Evolutionary conservation across 2,113 vertebrate genomes (phyloP).

Genomic region (Sprattus sprattus): DNA sequence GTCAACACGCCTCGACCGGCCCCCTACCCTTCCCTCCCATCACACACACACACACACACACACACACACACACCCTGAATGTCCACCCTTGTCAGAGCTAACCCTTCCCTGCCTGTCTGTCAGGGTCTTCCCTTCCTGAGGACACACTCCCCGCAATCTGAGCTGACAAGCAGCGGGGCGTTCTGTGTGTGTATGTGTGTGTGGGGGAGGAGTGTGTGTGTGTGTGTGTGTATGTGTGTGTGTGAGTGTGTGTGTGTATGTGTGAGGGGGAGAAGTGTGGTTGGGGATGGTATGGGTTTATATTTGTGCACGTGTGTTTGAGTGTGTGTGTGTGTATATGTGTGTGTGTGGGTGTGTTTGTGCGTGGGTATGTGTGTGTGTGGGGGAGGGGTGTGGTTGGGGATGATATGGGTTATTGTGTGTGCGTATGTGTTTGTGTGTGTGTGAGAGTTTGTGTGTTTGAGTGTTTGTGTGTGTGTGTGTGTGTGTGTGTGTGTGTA

Average conservation of each 20-base stretch:
- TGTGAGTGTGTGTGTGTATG: neutral
- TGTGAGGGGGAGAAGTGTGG: neutral
- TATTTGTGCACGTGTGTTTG: neutral
- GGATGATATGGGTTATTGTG: neutral
- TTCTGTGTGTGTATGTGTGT: neutral
- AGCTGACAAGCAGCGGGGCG: neutral
- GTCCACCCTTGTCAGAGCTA: neutral
- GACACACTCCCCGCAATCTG: neutral
- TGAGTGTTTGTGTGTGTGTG: neutral
- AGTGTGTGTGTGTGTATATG: neutral
- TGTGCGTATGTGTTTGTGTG: neutral
- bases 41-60: neutral
- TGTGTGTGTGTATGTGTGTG: neutral
- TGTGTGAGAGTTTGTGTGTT: neutral
- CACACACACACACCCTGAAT: neutral
- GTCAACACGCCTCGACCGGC: slow-evolving; percentile 24
- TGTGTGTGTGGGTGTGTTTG: neutral
- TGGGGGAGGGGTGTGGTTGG: neutral
- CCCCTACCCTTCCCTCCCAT: neutral
- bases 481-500: neutral
- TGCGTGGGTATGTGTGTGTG: neutral
- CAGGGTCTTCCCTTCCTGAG: neutral
- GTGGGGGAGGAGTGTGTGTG: neutral
- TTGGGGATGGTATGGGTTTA: neutral
- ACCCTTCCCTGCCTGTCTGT: neutral